Base-by-base conservation (phyloP, 35 echinoderm and acorn worm species). In the Heliocidaris tuberculata region DNA sequence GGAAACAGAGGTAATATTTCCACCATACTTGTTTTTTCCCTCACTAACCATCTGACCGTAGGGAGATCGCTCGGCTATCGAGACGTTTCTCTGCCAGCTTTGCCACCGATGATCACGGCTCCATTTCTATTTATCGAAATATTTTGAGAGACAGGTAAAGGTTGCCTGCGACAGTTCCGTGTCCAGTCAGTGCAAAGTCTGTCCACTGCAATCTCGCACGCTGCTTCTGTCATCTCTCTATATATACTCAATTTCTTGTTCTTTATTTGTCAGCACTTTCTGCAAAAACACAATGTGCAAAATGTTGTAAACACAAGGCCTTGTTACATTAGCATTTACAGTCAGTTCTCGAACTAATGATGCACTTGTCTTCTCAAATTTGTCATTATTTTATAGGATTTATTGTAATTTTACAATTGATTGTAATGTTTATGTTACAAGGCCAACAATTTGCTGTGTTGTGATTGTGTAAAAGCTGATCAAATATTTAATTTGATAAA, bases 101-200 rank as follows among this genome's bases (percentile, higher is more conserved):
- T n/a, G 65, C 65, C 65, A 78, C 65, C 21, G 65, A 78, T 78
- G 65, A 78, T 78, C 65, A 78, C 21, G 65, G 65, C 65, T 78
- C 65, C 27, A 21, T 78, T 21, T 78, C 65, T 19, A 78, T 78
- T 78, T 78, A 78, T 78, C 65, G 65, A 78, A 78, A 78, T 78
- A 78, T 78, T 78, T 78, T 78, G 65, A 78, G 65, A 78, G 65
- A 78, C 65, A 78, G 65, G 65, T 78, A 78, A 78, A 19, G 65
- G 19, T 78, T 78, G 65, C 65, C 65, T 78, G 65, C 8, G 65
- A 78, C 65, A 78, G 65, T 78, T 78, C 17, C 15, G 27, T 78
- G 65, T 78, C 21, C 21, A 78, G 21, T 78, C 65, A 78, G 65
- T 78, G 21, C 21, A 78, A 78, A 78, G 65, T 78, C 65, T 78